Base-by-base conservation (phyloP, 2,888 invertebrate genomes). In the Sericinus montela region DNA sequence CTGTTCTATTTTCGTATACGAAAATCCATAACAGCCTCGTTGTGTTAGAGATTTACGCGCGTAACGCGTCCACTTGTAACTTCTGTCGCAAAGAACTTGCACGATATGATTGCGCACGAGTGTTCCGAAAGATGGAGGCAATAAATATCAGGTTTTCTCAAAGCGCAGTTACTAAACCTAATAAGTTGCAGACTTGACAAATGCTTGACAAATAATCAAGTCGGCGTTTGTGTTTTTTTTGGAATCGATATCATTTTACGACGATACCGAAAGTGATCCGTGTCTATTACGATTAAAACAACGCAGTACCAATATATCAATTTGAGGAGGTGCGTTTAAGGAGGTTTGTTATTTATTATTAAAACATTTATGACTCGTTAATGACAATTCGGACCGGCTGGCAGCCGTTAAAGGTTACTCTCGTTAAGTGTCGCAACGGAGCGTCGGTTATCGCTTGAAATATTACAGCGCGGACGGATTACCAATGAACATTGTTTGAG, bases 381-480 rank as follows among this genome's bases (percentile, higher is more conserved):
- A 80, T 84, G 82, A 85, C 85, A 85, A 83, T 86, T 75, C 80
- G 68, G 79, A 80, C 75, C 80, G 77, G 67, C 70, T 72, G 70
- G 75, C 76, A 77, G 70, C 74, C 67, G 68, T 62, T 76, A 87
- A 88, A 88, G 87, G 87, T 87, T 85, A 85, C 76, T 72, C 86
- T 85, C 76, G 82, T 87, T 86, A 85, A 66, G 64, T 86, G 79
- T 78, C 80, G 86, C 79, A 84, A 87, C 11, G 32, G 61, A 56
- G 55, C 56, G 15, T 36, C 62, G 63, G 65, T 67, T 71, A 73
- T 71, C 69, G 67, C 67, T 64, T 69, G 69, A 77, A 72, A 69
- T 71, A 67, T 44, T 44, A 29, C 44, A 57, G 59, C 63, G 62
- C 56, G 53, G 54, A 59, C 56, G 60, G 53, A 55, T 53, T 41